Evolutionary conservation across 2,888 invertebrate genomes (phyloP).

Genomic region (Sesia apiformis): DNA sequence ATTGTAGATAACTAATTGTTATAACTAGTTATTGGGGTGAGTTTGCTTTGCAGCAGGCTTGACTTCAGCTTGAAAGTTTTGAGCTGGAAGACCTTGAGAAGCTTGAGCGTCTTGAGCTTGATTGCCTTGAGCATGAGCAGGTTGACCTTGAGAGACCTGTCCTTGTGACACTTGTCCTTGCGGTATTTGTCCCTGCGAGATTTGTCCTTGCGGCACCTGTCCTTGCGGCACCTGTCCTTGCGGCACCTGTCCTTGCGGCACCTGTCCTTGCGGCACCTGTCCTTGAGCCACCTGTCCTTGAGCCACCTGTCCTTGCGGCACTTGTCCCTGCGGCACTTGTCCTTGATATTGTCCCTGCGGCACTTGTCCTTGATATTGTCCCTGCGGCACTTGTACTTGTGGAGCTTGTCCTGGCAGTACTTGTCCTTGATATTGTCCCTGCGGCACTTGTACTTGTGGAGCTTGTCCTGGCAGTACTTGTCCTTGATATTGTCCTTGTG

Average conservation of each 20-base stretch:
- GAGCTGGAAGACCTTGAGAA: conserved; percentile 6
- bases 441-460: conserved; percentile 13
- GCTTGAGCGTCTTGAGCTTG: conserved; percentile 11
- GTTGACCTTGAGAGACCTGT: conserved; percentile 9
- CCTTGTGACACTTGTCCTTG: conserved; percentile 14
- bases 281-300: conserved; percentile 24
- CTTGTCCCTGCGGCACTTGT: conserved; percentile 10
- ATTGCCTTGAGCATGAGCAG: conserved; percentile 16
- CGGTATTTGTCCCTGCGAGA: conserved; percentile 14
- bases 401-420: conserved; percentile 19
- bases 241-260: conserved; percentile 18
- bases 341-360: conserved; percentile 5
- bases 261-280: conserved; percentile 15
- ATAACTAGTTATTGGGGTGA: too few species aligned
- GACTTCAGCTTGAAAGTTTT: background rate
- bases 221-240: conserved; percentile 1
- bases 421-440: conserved; percentile 9
- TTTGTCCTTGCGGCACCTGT: conserved; percentile 12
- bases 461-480: conserved; percentile 19
- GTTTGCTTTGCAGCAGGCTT: too few species aligned
- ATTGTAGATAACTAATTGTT: too few species aligned
- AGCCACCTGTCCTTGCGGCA: conserved; percentile 13
- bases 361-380: conserved; percentile 11
- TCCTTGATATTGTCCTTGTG: conserved; percentile 9
- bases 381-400: conserved; percentile 12